Evolutionary conservation across 2,888 invertebrate species (phyloP).

Genomic region (Tetragonula carbonaria): DNA sequence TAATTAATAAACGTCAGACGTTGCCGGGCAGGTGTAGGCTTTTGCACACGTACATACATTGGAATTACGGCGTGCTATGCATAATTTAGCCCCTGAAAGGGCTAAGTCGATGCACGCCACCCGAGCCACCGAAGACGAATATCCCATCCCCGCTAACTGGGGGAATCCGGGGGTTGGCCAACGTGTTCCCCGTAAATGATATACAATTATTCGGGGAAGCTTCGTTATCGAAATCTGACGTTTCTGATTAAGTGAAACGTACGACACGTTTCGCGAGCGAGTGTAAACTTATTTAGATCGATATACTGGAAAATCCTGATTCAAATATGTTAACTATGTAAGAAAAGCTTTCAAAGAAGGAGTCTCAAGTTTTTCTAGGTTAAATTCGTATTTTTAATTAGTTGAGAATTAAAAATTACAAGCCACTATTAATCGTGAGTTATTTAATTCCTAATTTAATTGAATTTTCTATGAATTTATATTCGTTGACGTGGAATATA

Average conservation of each 20-base stretch:
- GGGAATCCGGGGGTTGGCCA: neutral
- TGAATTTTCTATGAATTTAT: no score
- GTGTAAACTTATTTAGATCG: no score
- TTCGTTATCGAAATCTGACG: constrained; percentile 36
- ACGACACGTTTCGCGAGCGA: constrained; percentile 7
- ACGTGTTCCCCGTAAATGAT: constrained; percentile 12
- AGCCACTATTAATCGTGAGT: no score
- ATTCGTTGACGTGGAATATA: no score
- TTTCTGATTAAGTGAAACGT: constrained; percentile 31
- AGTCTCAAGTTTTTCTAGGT: no score
- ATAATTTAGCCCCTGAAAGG: constrained; percentile 41
- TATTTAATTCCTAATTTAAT: no score
- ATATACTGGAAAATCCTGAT: no score
- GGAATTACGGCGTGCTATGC: constrained; percentile 38
- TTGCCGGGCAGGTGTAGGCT: constrained; percentile 57
- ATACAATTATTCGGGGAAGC: constrained; percentile 31
- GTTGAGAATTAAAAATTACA: no score
- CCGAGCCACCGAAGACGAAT: constrained; percentile 29
- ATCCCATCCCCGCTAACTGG: neutral
- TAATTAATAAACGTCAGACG: constrained; percentile 65
- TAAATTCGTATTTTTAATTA: no score
- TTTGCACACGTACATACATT: constrained; percentile 27
- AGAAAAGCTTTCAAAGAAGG: no score
- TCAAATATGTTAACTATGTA: no score
- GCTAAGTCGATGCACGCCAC: constrained; percentile 41